These are phyloP conservation scores for Nematolebias whitei DNA, from an alignment of 2,113 vertebrate species.

Conservation along the genomic window DNA sequence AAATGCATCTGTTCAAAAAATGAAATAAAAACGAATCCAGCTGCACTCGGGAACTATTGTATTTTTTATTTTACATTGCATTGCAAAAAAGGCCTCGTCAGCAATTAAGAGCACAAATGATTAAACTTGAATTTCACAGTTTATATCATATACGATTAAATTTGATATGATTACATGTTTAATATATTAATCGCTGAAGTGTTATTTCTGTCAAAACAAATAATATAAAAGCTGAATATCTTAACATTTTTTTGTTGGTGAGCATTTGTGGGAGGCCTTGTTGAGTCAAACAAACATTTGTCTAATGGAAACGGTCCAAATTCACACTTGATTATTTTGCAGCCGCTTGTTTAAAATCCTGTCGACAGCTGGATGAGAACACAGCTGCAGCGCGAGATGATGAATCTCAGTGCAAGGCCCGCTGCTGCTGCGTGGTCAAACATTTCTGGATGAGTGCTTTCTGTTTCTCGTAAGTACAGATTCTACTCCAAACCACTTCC, in stretches of 20 bases:
- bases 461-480: not conserved
- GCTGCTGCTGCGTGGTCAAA: slow-evolving; percentile 21
- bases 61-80: slow-evolving; percentile 2
- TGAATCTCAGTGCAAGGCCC: slow-evolving; percentile 5
- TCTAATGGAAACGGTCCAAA: slow-evolving; percentile 38
- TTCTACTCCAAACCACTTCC: slow-evolving; percentile 24
- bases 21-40: slow-evolving; percentile 14
- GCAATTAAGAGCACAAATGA: slow-evolving; percentile 2
- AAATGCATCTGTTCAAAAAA: slow-evolving; percentile 17
- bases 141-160: too few species aligned
- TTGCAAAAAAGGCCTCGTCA: not conserved
- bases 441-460: slow-evolving; percentile 10
- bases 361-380: slow-evolving; percentile 51
- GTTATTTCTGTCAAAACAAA: too few species aligned
- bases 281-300: slow-evolving; percentile 7
- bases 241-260: not conserved
- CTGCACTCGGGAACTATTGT: slow-evolving; percentile 6
- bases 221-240: too few species aligned
- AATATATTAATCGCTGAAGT: too few species aligned
- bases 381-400: slow-evolving; percentile 41
- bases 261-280: not conserved
- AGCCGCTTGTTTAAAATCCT: slow-evolving; percentile 52
- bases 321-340: slow-evolving; percentile 49
- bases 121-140: not conserved
- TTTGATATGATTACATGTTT: not conserved